phyloP scores from a whole-genome alignment of 2,888 invertebrate genomes.

The Venustoraphidia nigricollis region DNA sequence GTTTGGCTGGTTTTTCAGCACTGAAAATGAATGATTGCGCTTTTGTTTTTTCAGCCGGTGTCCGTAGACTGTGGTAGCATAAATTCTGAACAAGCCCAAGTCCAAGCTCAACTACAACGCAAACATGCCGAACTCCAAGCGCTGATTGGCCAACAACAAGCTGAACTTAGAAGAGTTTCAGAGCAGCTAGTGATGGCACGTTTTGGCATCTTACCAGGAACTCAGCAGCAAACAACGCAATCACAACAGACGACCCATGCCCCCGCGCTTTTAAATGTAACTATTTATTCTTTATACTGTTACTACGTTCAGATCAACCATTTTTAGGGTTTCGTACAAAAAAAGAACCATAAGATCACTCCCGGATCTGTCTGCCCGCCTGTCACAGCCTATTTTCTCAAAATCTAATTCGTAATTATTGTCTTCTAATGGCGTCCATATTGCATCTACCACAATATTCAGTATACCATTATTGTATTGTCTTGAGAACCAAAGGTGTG shows the following conservation, averaged over 20 bases:
- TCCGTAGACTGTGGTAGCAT: conserved; percentile 29
- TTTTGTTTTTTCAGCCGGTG: conserved; percentile 15
- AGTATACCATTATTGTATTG: too few relatives aligned
- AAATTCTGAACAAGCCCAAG: conserved; percentile 37
- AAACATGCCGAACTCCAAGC: conserved; percentile 78
- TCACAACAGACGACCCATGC: conserved; percentile 16
- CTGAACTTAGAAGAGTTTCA: conserved; percentile 71
- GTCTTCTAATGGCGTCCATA: too few relatives aligned
- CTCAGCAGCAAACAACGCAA: conserved; percentile 20
- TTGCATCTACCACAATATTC: too few relatives aligned
- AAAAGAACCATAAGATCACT: too few relatives aligned
- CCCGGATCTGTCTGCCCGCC: too few relatives aligned
- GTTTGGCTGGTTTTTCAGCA: background rate
- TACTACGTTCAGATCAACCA: too few relatives aligned
- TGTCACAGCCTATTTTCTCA: too few relatives aligned
- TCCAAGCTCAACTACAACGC: conserved; percentile 59
- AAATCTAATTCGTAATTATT: too few relatives aligned
- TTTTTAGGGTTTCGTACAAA: too few relatives aligned
- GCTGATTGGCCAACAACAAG: conserved; percentile 71
- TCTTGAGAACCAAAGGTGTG: too few relatives aligned
- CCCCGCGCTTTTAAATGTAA: conserved; percentile 11
- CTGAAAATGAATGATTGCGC: background rate
- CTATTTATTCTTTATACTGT: too few relatives aligned
- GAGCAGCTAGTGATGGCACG: conserved; percentile 71
- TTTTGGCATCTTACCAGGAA: conserved; percentile 46